phyloP scores from a whole-genome alignment of 2,888 invertebrate genomes.

The Lasioglossum pauxillum region DNA sequence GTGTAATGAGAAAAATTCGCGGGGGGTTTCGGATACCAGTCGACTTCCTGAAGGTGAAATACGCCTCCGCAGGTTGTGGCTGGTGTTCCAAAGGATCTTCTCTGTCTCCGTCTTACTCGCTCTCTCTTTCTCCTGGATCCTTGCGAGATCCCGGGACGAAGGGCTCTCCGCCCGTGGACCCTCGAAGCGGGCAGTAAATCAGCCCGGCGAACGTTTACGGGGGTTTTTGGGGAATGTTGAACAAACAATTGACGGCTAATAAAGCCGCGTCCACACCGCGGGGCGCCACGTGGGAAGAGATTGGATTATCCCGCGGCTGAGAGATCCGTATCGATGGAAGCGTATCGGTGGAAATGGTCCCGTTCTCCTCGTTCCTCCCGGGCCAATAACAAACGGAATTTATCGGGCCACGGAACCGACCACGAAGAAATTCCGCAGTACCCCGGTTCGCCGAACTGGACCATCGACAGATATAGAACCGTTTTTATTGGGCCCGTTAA shows the following conservation, averaged over 20 bases:
- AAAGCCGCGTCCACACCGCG: constrained; percentile 80
- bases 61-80: constrained; percentile 68
- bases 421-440: constrained; percentile 4
- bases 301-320: constrained; percentile 67
- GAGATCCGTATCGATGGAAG: constrained; percentile 63
- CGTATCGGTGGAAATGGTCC: constrained; percentile 49
- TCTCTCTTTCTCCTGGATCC: background rate
- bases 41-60: constrained; percentile 68
- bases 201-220: constrained; percentile 81
- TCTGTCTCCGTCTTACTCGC: background rate
- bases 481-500: constrained; percentile 11
- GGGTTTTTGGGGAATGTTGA: constrained; percentile 83
- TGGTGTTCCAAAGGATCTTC: constrained; percentile 62
- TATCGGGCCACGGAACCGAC: constrained; percentile 36
- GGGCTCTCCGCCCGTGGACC: constrained; percentile 49
- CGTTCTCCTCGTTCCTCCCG: constrained; percentile 3
- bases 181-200: constrained; percentile 80
- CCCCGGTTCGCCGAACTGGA: background rate
- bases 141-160: constrained; percentile 31
- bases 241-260: constrained; percentile 84
- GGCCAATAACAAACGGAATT: constrained; percentile 61
- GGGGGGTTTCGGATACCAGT: constrained; percentile 51
- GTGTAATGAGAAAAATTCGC: constrained; percentile 47
- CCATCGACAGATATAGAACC: constrained; percentile 15
- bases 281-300: constrained; percentile 81